A percentile compares a stretch with the other conserved stretches of the same genome.
Conservation (phyloP, 2,888 invertebrate genomes). For the Agrotis segetum region DNA sequence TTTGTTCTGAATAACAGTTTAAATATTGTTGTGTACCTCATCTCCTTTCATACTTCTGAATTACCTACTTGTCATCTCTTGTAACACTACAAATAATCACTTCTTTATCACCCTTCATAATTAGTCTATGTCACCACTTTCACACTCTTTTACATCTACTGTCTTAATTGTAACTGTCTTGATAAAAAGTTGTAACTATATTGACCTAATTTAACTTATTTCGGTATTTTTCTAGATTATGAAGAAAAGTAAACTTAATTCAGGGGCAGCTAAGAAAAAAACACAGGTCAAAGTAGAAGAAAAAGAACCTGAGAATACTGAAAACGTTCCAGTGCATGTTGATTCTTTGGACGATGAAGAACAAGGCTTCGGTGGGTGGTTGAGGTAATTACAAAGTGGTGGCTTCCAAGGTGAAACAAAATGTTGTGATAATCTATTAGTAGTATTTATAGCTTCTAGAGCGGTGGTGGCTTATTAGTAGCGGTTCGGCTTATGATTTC, state of each 20-base stretch:
- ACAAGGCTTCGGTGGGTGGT: constrained; percentile 87
- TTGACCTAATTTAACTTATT: neutral
- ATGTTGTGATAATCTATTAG: neutral
- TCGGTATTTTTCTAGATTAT: constrained; percentile 74
- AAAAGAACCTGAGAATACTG: constrained; percentile 63
- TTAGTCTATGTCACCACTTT: too few relatives aligned
- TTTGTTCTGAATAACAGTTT: neutral
- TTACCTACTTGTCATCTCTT: neutral
- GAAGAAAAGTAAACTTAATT: constrained; percentile 81
- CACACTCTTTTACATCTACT: too few relatives aligned
- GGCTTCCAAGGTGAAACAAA: neutral
- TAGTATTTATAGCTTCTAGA: neutral
- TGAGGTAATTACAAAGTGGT: constrained; percentile 72
- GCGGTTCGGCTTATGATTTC: too few relatives aligned
- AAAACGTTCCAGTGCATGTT: constrained; percentile 58
- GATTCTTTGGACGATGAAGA: constrained; percentile 84
- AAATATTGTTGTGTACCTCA: too few relatives aligned
- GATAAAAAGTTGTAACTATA: too few relatives aligned
- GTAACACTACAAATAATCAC: neutral
- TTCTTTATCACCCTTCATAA: too few relatives aligned
- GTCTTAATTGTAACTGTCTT: too few relatives aligned
- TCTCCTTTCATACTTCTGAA: neutral
- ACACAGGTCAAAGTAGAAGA: constrained; percentile 66
- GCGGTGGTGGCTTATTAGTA: too few relatives aligned
- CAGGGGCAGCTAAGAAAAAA: constrained; percentile 70